phyloP scores from a whole-genome alignment of 1,140 invertebrate species.

The Asbolus verrucosus region DNA sequence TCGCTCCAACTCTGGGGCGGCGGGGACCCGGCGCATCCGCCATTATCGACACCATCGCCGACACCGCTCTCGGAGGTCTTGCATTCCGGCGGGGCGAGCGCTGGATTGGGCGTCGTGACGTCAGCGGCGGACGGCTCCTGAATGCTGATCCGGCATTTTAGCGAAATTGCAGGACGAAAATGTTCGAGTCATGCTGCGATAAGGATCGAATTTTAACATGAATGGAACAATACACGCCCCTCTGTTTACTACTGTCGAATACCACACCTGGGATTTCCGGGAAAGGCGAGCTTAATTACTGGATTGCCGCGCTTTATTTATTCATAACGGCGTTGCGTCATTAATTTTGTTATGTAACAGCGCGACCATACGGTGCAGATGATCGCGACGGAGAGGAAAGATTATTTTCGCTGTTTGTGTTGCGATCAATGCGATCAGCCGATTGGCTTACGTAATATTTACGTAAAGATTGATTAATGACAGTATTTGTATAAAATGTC shows the following conservation, averaged over 20 bases:
- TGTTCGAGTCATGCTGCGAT: constrained; percentile 11
- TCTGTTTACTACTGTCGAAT: constrained; percentile 21
- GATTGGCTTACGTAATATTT: constrained; percentile 21
- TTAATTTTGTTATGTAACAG: constrained; percentile 11
- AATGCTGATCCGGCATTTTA: constrained; percentile 13
- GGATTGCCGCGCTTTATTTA: constrained; percentile 31
- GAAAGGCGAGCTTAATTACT: constrained; percentile 34
- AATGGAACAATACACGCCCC: constrained; percentile 37
- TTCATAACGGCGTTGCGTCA: constrained; percentile 26
- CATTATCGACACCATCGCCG: background rate
- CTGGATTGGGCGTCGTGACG: constrained; percentile 19
- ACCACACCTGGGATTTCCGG: constrained; percentile 32
- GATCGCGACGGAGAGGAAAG: background rate
- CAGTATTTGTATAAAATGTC: constrained; percentile 10
- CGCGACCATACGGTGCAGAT: too few species aligned
- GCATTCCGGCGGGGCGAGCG: constrained; percentile 3
- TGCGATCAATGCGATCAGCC: constrained; percentile 25
- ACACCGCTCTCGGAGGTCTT: background rate
- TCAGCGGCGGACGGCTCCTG: constrained; percentile 2
- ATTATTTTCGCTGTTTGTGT: constrained; percentile 17
- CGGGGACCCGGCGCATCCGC: constrained; percentile 12
- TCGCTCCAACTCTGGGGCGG: background rate
- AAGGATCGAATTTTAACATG: constrained; percentile 28
- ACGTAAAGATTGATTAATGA: constrained; percentile 22
- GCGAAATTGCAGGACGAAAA: constrained; percentile 12